Evolutionary conservation across 92 coral and sea anemone genomes (phyloP), one percentile per base, ranked within the genome.

Genomic region (Heteractis magnifica): DNA sequence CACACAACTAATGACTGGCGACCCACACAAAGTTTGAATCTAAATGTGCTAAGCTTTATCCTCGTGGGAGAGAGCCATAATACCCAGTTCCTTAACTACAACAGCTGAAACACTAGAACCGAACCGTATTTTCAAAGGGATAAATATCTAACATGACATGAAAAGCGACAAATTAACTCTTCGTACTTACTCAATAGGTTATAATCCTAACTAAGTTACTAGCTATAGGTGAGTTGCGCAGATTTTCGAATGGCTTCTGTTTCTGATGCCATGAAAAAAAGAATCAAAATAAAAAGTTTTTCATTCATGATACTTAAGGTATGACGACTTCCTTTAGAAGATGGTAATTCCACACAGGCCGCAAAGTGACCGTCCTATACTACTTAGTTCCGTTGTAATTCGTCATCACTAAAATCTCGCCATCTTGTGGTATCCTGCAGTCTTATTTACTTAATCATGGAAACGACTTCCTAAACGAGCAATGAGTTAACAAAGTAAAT

Each of bases 21-120:
- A 74, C 58, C 78, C 26, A 74, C 55, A 49, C 51, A 49, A 72
- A 44, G 49, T 71, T 44, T 23, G 55, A 52, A 41, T 34, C 52
- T 74, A 74, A 65, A 78, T 78, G 82, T 78, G 82, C 52, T 58
- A 62, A 11, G 75, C 26, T 18, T 49, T 41, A 79, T 59, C 75
- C 72, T 79, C 83, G 83, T 79, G 83, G 83, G 83, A 65, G 83
- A 79, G 79, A 20, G 10, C 10, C 64, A 65, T 49, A 76, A 21
- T 34, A 76, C 26, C 12, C 55, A 8, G 49, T 18, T 48, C 41
- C 15, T 8, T 65, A 23, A 34, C 44, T 34, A 34, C 44, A 34
- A 34, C 44, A 19, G 68, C 80, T 12, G 34, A 79, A 62, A 21
- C 51, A n/a, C 6, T 60, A 52, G 73, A 41, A 80, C 41, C 26